Evolutionary conservation across 2,888 invertebrate genomes (phyloP), one percentile per base, ranked within the genome.

Genomic region (Napeogenes sylphis): DNA sequence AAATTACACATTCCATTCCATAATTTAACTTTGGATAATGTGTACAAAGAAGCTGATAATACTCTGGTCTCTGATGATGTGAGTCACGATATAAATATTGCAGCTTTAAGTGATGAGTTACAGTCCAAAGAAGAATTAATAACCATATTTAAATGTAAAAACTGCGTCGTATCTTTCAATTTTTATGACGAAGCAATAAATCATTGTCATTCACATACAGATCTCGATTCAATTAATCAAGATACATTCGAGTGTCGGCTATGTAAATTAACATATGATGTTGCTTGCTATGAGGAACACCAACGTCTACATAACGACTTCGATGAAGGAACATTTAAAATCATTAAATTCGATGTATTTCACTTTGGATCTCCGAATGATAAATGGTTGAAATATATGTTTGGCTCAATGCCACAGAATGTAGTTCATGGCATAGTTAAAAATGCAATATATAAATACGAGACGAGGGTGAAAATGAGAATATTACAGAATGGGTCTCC

Each of bases 1-100:
- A 80, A 80, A 69, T 66, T 87, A 56, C 87, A 88, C 67, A 75
- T 81, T 72, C 61, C 74, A 38, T 87, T 82, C 76, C 87, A 88
- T 71, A 71, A 71, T 55, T 87, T 85, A 73, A 64, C 66, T 42
- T 67, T 71, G 35, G 58, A 30, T 51, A 4, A 51, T 4, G 51
- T 70, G 42, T 30, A 12, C 5, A 53, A 64, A 63, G 3, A 32
- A 53, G 45, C 35, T 6, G 54, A 58, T 42, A 38, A 30, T 57
- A 13, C 47, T 12, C 38, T 14, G 55, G 10, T 10, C 42, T 3
- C 42, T 3, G 42, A 42, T 10, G 12, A 42, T 42, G 10, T 42
- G 10, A 42, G 10, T 42, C 42, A 10, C 42, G 42, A 42, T 42
- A 8, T 38, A 38, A 10, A 42, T 42, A 42, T 42, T 10, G 10